Evolutionary conservation across 92 coral and sea anemone species (phyloP).

Genomic region (Parazoanthus darwini): DNA sequence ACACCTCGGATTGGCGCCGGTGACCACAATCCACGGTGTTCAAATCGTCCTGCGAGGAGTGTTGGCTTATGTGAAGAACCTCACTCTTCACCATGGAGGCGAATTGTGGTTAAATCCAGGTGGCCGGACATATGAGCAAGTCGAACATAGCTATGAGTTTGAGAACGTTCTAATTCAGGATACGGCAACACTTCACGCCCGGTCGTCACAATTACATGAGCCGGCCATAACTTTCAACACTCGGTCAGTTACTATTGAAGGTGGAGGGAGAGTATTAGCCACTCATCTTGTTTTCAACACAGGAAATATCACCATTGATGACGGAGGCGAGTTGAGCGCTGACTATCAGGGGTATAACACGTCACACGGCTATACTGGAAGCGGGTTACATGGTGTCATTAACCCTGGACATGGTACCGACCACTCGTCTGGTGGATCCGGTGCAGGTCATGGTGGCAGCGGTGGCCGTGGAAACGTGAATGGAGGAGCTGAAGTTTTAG

Average conservation of each 20-base stretch:
- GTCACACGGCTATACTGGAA: constrained; percentile 59
- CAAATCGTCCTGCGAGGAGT: constrained; percentile 73
- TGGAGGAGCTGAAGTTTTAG: constrained; percentile 55
- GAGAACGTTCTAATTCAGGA: constrained; percentile 70
- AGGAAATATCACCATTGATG: constrained; percentile 74
- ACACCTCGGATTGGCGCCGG: constrained; percentile 65
- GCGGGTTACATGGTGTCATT: constrained; percentile 60
- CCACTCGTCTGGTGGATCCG: constrained; percentile 61
- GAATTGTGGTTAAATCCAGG: constrained; percentile 71
- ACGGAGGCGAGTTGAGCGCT: constrained; percentile 62
- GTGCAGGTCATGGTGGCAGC: constrained; percentile 82
- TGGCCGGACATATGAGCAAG: constrained; percentile 53
- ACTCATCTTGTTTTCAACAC: constrained; percentile 56
- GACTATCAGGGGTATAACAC: constrained; percentile 67
- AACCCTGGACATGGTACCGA: constrained; percentile 68
- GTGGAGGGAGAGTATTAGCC: constrained; percentile 66
- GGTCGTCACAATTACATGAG: constrained; percentile 63
- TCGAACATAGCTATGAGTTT: constrained; percentile 55
- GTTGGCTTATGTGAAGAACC: constrained; percentile 56
- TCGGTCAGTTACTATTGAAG: constrained; percentile 66
- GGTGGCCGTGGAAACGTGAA: constrained; percentile 69
- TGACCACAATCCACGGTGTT: constrained; percentile 65
- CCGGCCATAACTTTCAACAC: constrained; percentile 62
- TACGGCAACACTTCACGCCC: constrained; percentile 60
- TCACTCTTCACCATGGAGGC: constrained; percentile 68